Conservation (phyloP, 2,113 vertebrate genomes). For the Nipponia nippon region DNA sequence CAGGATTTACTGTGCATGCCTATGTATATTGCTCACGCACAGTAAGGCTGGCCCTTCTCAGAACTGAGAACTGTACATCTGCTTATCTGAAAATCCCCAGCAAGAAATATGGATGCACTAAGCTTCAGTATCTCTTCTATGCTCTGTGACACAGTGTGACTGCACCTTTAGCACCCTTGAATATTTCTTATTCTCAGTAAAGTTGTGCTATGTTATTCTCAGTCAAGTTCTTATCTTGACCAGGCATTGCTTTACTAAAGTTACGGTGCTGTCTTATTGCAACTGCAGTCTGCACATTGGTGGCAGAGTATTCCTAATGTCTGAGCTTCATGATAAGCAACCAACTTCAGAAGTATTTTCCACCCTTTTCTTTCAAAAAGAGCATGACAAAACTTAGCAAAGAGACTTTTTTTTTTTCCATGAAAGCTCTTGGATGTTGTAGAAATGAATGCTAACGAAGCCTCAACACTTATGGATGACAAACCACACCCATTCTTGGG, state of each 20-base stretch:
- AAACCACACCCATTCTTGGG: not conserved
- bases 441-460: not conserved
- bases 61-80: not conserved
- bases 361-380: not conserved
- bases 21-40: not conserved
- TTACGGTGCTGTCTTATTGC: not conserved
- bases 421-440: not conserved
- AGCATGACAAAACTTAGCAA: not conserved
- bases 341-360: not conserved
- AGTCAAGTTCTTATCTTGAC: not conserved
- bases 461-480: not conserved
- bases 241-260: not conserved
- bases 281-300: not conserved
- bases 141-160: not conserved
- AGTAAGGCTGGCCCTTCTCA: not conserved
- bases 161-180: not conserved
- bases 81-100: not conserved
- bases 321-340: not conserved
- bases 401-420: not conserved
- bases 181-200: not conserved
- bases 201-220: not conserved
- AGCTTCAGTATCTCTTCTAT: not conserved
- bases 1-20: not conserved
- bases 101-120: not conserved
- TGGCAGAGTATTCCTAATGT: not conserved